Conservation (phyloP, 1,140 invertebrate species). For the Meteorus sp. region DNA sequence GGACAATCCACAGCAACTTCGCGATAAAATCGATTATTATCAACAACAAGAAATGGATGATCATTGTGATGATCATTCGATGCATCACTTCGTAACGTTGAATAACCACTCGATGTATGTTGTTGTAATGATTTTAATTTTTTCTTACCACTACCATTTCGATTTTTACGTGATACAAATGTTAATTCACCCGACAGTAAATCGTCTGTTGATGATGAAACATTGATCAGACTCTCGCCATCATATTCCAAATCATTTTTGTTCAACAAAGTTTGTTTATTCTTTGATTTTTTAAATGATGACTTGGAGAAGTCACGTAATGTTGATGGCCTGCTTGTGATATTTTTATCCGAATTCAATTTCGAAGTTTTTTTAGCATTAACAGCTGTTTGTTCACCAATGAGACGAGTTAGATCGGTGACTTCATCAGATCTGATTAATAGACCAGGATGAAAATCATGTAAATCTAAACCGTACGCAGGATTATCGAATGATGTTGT, state of each 20-base stretch:
- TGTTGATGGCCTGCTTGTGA: too few species aligned
- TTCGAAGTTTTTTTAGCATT: conserved; percentile 20
- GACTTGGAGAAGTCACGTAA: not conserved
- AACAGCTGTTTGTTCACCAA: conserved; percentile 41
- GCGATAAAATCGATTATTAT: conserved; percentile 56
- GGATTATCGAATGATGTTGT: conserved; percentile 55
- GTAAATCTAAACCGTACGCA: conserved; percentile 51
- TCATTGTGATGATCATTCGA: conserved; percentile 53
- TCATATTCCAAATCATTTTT: conserved; percentile 17
- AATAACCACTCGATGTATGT: conserved; percentile 54
- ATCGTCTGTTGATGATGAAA: conserved; percentile 58
- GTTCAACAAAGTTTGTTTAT: conserved; percentile 24
- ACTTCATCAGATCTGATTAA: conserved; percentile 50
- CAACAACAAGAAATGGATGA: conserved; percentile 48
- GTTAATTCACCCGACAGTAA: conserved; percentile 46
- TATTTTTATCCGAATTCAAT: conserved; percentile 23
- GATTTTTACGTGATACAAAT: conserved; percentile 10
- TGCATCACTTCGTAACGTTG: conserved; percentile 56
- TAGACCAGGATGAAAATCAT: conserved; percentile 45
- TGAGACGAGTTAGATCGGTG: conserved; percentile 45
- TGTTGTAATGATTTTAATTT: conserved; percentile 47
- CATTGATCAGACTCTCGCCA: conserved; percentile 40
- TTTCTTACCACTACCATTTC: conserved; percentile 31
- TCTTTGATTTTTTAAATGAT: conserved; percentile 21
- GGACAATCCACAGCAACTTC: conserved; percentile 78